These are phyloP conservation scores for Benthosema pterotum DNA, from an alignment of 2,797 vertebrate species.

Conservation along the genomic window DNA sequence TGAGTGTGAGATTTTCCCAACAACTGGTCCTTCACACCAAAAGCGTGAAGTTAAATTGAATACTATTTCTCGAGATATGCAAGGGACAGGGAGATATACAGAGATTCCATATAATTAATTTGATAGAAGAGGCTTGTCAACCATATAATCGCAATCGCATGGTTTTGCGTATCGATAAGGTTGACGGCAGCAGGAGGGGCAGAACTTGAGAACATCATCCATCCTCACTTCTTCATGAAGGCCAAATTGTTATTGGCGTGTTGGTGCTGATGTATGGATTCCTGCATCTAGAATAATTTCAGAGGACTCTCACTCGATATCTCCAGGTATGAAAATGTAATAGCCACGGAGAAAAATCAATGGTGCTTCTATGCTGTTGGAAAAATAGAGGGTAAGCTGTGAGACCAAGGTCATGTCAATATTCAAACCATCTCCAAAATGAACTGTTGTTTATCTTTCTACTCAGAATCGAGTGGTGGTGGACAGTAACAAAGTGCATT, in stretches of 20 bases:
- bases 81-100: too few relatives aligned
- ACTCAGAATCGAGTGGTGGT: not conserved
- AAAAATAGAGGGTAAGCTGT: conserved; percentile 1
- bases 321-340: conserved; percentile 14
- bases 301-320: conserved; percentile 12
- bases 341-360: conserved; percentile 5
- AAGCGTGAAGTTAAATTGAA: too few relatives aligned
- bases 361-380: not conserved
- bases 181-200: not conserved
- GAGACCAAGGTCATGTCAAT: conserved; percentile 6
- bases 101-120: too few relatives aligned
- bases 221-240: conserved; percentile 9
- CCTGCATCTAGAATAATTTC: not conserved
- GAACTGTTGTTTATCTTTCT: not conserved
- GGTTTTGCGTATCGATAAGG: conserved; percentile 1
- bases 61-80: too few relatives aligned
- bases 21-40: too few relatives aligned
- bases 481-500: not conserved
- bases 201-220: conserved; percentile 2
- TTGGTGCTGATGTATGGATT: conserved; percentile 8
- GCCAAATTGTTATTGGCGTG: conserved; percentile 3
- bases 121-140: not conserved
- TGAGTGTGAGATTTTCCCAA: too few relatives aligned
- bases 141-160: not conserved
- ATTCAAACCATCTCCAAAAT: not conserved